Evolutionary conservation across 2,797 vertebrate genomes (phyloP).

Genomic region (Cyclopterus lumpus): DNA sequence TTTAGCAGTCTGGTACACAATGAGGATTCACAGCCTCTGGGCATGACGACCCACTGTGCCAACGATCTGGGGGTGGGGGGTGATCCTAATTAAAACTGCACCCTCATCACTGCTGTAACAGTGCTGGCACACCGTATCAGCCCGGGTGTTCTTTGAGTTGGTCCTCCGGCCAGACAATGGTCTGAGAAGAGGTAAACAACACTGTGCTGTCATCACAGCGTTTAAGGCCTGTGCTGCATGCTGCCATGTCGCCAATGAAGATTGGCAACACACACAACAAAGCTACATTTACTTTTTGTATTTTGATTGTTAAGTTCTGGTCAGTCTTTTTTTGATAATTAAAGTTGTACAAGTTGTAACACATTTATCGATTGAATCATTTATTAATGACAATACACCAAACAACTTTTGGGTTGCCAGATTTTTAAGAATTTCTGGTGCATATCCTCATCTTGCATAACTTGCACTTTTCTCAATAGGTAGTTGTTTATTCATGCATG

Average conservation of each 20-base stretch:
- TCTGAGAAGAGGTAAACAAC: slow-evolving; percentile 52
- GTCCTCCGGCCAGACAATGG: slow-evolving; percentile 49
- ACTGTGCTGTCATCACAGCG: slow-evolving; percentile 16
- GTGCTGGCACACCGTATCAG: slow-evolving; percentile 58
- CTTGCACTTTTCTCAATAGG: not conserved
- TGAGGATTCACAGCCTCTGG: slow-evolving; percentile 71
- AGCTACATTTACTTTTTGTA: not conserved
- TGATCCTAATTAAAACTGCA: slow-evolving; percentile 81
- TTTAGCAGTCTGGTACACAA: slow-evolving; percentile 69
- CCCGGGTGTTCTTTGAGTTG: slow-evolving; percentile 50
- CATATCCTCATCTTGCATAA: not conserved
- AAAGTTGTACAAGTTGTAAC: not conserved
- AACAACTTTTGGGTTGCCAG: not conserved
- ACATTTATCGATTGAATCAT: not conserved
- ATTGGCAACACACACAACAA: slow-evolving; percentile 13
- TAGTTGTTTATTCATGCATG: not conserved
- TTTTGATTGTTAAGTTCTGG: not conserved
- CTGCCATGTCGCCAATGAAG: not conserved
- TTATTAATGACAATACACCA: not conserved
- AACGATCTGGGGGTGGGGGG: slow-evolving; percentile 72
- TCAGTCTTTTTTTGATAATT: not conserved
- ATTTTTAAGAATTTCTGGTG: not conserved
- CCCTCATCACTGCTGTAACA: slow-evolving; percentile 61
- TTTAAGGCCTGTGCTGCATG: not conserved
- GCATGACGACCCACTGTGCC: slow-evolving; percentile 68